Base-by-base conservation (phyloP, 2,888 invertebrate genomes). In the Thysanoteuthis rhombus region DNA sequence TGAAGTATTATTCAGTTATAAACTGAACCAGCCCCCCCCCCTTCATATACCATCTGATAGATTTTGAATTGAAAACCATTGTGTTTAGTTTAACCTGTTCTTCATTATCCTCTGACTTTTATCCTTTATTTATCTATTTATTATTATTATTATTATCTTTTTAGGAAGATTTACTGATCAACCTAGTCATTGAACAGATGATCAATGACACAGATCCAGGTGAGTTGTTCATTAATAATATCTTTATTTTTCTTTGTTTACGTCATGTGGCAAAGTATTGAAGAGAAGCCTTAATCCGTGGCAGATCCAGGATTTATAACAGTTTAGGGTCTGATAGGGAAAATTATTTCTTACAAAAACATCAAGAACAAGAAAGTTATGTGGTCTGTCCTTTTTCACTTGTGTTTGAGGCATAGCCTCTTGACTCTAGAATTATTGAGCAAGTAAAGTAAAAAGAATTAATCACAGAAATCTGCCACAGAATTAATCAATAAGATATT, bases 161-260 rank as follows among this genome's bases (percentile, higher is more conserved):
- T 52, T 97, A 99, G 98, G 99, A 99, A 97, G 98, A 99, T 97
- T 97, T 99, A 96, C 96, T 98, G 90, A 97, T 98, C 94, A 99
- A 99, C 97, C 98, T 99, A 97, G 98, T 99, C 96, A 99, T 99
- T 97, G 99, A 99, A 97, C 99, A 99, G 98, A 99, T 99, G 98
- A 98, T 99, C 94, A 98, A 98, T 96, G 99, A 99, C 97, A 98
- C 98, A 94, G 99, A 99, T 97, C 99, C 99, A 94, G 97, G 97
- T 97, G 95, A 95, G 95, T 93, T 92, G n/a, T n/a, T 16, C 3
- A 22, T 28, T 10, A 52, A 12, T n/a, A 36, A n/a, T 75, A 5
- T 75, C 36, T 75, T 75, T 52, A 42, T 12, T 75, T n/a, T 75
- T 58, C 25, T 58, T 12, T n/a, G 75, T 58, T 58, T 58, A 1